phyloP scores from a whole-genome alignment of 2,888 invertebrate genomes.

The Brenthis daphne region DNA sequence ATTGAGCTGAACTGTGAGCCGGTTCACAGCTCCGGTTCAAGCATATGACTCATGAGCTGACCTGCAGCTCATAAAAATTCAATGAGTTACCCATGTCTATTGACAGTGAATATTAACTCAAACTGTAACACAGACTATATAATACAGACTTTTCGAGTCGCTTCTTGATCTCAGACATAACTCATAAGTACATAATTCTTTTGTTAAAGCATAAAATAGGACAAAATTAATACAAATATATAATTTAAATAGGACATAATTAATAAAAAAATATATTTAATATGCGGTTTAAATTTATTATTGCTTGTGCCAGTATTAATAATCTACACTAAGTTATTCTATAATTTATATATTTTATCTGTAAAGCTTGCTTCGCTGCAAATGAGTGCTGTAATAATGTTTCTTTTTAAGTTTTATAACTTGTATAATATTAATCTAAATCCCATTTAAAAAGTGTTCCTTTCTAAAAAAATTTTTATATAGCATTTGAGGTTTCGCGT shows the following conservation, averaged over 20 bases:
- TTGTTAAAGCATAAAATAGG: too few species aligned
- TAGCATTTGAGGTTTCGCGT: slow-evolving; percentile 6
- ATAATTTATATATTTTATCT: slow-evolving; percentile 18
- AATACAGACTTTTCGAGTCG: neutral
- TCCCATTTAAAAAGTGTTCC: neutral
- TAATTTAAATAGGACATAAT: too few species aligned
- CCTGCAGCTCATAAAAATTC: too few species aligned
- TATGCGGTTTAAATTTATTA: neutral
- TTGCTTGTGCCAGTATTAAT: neutral
- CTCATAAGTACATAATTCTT: too few species aligned
- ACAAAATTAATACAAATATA: too few species aligned
- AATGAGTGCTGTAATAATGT: slow-evolving; percentile 31
- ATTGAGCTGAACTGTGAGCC: too few species aligned
- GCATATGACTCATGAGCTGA: too few species aligned
- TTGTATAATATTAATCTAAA: slow-evolving; percentile 28
- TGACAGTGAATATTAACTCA: slow-evolving; percentile 21
- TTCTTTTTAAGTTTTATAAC: slow-evolving; percentile 34
- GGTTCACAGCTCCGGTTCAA: too few species aligned
- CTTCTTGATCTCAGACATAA: too few species aligned
- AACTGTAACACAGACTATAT: neutral
- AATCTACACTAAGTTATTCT: neutral
- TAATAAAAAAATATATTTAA: too few species aligned
- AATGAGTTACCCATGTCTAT: too few species aligned
- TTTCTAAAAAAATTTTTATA: slow-evolving; percentile 20
- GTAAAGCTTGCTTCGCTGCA: slow-evolving; percentile 35